A percentile compares a stretch with the other conserved stretches of the same genome.
Conservation (phyloP, 2,888 invertebrate species). For the Tethea ocularis region DNA sequence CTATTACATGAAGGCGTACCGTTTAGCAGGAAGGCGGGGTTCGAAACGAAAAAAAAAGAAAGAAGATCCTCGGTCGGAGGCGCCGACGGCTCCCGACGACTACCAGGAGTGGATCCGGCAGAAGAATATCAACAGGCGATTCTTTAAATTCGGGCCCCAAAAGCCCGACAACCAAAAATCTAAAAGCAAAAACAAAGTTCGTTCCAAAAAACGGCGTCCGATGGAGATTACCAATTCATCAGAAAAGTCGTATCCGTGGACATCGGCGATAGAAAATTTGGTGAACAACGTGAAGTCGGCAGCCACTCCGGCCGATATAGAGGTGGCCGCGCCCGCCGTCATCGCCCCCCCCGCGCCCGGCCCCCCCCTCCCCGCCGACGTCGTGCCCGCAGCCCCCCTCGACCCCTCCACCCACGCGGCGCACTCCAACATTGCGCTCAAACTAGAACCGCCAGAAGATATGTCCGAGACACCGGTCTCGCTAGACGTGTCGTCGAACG, state of each 20-base stretch:
- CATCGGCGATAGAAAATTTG: neutral
- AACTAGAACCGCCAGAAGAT: no score
- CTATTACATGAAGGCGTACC: neutral
- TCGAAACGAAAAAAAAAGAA: neutral
- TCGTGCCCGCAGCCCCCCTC: no score
- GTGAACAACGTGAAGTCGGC: neutral
- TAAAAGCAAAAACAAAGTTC: neutral
- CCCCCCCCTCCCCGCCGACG: neutral
- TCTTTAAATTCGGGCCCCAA: neutral
- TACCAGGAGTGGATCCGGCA: conserved; percentile 6
- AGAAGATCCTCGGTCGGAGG: neutral
- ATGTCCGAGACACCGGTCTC: no score
- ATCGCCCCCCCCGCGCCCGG: neutral
- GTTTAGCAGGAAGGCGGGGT: neutral
- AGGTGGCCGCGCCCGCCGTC: neutral
- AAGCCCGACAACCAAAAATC: neutral
- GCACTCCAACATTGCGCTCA: no score
- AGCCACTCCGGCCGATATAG: neutral
- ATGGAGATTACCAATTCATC: no score
- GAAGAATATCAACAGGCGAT: neutral
- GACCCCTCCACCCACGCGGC: no score
- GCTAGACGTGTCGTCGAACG: no score
- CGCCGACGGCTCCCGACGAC: neutral
- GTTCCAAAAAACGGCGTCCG: no score
- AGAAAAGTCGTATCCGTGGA: no score